Evolutionary conservation across 1,140 invertebrate species (phyloP), one percentile per base, ranked within the genome.

Genomic region (Pseudomyrmex concolor): DNA sequence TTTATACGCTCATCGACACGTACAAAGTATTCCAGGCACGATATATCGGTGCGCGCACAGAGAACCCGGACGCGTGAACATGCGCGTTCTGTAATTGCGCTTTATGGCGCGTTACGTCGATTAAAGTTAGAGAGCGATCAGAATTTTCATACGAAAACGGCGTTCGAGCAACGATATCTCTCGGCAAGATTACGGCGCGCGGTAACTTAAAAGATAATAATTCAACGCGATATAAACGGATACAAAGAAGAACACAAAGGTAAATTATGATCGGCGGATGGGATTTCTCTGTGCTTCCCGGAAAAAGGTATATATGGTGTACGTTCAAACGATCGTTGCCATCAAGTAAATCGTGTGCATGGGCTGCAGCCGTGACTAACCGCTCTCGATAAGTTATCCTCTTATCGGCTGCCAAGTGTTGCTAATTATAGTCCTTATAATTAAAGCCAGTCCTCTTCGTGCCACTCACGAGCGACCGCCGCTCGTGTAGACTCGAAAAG

Each of bases 401-500:
- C 74, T 83, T 83, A 83, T 85, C 68, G 51, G 3, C 17, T 67
- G 51, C 76, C 72, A 84, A 82, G 73, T 84, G 48, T 54, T 83
- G 73, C 82, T 88, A 86, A 89, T 89, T 84, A 86, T 48, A 64
- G 54, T 64, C 17, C 71, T 81, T 76, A 81, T 34, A 86, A 86
- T 86, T 86, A 81, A 73, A 70, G 25, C 43, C 4, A 12, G 50
- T 48, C 59, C 70, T 70, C 15, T 43, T 25, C 19, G 15, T n/a
- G 25, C 19, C 60, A 19, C 19, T n/a, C 10, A 9, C 13, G 5
- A 34, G 34, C 15, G 15, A 10, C 22, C 45, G 34, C 13, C 34
- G 1, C 22, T 12, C 25, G 13, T 13, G 22, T 19, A 63, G n/a
- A 22, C 19, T 51, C 0, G 48, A 63, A 22, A 63, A 15, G 34